Conservation (phyloP, 2,888 invertebrate genomes). For the Ceriagrion tenellum region DNA sequence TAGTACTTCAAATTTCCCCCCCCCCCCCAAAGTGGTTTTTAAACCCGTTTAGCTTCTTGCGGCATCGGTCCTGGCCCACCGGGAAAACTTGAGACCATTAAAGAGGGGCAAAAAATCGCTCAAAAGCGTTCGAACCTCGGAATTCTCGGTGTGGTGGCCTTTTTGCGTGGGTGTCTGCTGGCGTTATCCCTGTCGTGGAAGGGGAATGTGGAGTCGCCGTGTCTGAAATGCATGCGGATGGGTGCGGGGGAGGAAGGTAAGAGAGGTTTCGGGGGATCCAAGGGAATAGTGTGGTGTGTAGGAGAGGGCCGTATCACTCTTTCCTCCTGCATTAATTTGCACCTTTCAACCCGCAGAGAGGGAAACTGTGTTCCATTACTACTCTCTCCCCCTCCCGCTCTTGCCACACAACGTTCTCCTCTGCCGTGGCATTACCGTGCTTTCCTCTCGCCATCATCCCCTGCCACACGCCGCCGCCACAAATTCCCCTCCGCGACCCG, state of each 20-base stretch:
- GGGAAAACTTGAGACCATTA: neutral
- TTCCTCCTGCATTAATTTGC: constrained; percentile 60
- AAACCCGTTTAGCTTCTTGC: neutral
- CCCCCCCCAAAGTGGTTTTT: too few relatives aligned
- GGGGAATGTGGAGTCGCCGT: neutral
- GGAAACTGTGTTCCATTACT: constrained; percentile 64
- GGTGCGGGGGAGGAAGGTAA: neutral
- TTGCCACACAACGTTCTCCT: neutral
- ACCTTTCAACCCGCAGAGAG: constrained; percentile 56
- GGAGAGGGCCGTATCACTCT: neutral
- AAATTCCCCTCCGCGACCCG: neutral
- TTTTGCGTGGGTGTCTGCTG: neutral
- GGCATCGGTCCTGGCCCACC: neutral
- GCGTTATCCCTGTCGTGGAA: neutral
- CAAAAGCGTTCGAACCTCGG: neutral
- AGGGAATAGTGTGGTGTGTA: neutral
- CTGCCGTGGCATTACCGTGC: neutral
- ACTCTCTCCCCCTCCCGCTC: neutral
- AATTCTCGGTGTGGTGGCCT: neutral
- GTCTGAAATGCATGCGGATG: neutral
- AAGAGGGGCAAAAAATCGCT: neutral
- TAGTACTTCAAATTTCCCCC: too few relatives aligned
- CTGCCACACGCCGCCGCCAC: neutral
- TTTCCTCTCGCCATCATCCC: neutral
- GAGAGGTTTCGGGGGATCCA: neutral